Evolutionary conservation across 2,797 vertebrate species (phyloP).

Genomic region (Squalus acanthias): DNA sequence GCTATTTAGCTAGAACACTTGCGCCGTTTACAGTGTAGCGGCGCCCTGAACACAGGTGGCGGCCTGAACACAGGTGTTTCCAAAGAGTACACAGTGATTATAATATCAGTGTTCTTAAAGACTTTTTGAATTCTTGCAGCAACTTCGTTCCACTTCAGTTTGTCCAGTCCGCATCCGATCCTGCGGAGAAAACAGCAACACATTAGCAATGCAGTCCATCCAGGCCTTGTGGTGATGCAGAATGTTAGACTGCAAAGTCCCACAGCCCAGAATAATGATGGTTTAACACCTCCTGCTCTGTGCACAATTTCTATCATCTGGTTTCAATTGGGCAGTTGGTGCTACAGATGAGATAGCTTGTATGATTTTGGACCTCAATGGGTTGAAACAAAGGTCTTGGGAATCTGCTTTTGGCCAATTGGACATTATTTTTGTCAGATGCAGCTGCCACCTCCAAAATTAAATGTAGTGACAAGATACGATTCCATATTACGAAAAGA

Average conservation of each 20-base stretch:
- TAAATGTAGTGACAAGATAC: background rate
- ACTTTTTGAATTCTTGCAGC: conserved; percentile 72
- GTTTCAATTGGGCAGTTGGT: background rate
- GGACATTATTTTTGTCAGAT: background rate
- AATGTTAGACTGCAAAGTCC: background rate
- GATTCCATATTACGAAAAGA: background rate
- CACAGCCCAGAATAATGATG: background rate
- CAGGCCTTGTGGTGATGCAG: background rate
- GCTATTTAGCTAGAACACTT: no score
- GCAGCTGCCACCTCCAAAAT: background rate
- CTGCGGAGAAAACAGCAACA: conserved; percentile 53
- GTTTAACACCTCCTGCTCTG: background rate
- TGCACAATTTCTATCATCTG: background rate
- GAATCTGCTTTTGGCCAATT: background rate
- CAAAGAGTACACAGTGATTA: conserved; percentile 78
- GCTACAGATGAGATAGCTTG: no score
- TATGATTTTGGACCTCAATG: background rate
- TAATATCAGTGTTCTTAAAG: conserved; percentile 70
- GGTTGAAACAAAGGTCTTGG: background rate
- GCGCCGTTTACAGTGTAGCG: no score
- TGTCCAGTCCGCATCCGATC: conserved; percentile 89
- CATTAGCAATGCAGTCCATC: background rate
- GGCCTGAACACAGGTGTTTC: no score
- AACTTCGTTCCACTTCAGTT: conserved; percentile 72
- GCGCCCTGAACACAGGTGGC: no score